Evolutionary conservation across 2,113 vertebrate species (phyloP).

Genomic region (Mirza zaza): DNA sequence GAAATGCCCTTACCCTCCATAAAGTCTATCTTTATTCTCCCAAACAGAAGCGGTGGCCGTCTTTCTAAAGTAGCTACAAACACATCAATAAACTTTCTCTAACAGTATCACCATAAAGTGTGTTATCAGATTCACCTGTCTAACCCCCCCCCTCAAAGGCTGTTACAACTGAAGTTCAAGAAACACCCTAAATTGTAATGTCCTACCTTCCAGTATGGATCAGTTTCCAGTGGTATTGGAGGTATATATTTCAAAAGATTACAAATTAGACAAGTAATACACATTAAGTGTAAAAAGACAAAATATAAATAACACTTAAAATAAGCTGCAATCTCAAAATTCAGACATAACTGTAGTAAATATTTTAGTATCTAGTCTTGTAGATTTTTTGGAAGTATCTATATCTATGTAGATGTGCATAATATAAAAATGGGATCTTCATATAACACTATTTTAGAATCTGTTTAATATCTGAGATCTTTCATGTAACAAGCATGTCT

Average conservation of each 20-base stretch:
- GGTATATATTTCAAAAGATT: not conserved
- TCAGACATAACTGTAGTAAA: not conserved
- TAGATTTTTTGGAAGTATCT: not conserved
- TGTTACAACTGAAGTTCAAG: not conserved
- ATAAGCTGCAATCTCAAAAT: not conserved
- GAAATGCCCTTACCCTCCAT: not conserved
- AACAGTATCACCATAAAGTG: not conserved
- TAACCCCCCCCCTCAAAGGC: not conserved
- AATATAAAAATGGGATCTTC: not conserved
- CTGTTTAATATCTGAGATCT: not conserved
- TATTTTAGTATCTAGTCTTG: not conserved
- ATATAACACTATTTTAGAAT: not conserved
- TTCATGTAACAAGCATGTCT: not conserved
- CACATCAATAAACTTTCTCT: not conserved
- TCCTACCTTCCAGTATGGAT: not conserved
- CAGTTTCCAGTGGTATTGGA: not conserved
- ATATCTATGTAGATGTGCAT: too few relatives aligned
- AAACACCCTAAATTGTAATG: not conserved
- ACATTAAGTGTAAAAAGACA: not conserved
- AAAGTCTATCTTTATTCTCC: not conserved
- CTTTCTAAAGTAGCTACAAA: not conserved
- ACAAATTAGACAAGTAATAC: not conserved
- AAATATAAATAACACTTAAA: not conserved
- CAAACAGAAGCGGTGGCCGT: not conserved
- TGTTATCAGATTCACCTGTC: too few relatives aligned